Percentiles rank a stretch among this genome's conserved stretches.
These are phyloP conservation scores for Sialis lutaria DNA, from an alignment of 2,888 invertebrate species.

Conservation along the genomic window DNA sequence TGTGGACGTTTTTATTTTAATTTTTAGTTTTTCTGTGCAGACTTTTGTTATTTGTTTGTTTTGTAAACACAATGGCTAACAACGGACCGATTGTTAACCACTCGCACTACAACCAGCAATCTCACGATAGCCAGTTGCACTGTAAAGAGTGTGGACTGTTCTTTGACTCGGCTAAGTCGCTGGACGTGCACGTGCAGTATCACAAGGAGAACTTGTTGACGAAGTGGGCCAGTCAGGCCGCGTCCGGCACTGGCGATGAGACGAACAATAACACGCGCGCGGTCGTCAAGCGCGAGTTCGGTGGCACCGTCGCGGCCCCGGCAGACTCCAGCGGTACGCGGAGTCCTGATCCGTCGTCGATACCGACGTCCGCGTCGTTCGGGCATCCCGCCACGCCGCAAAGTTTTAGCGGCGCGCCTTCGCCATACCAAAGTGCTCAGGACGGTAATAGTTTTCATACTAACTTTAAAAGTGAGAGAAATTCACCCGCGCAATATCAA, in stretches of 20 bases:
- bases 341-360: conserved; percentile 38
- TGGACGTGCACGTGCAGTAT: conserved; percentile 65
- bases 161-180: conserved; percentile 57
- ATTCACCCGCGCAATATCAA: conserved; percentile 4
- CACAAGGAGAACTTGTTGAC: conserved; percentile 59
- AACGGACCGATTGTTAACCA: conserved; percentile 28
- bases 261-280: conserved; percentile 42
- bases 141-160: conserved; percentile 62
- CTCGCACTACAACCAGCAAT: conserved; percentile 29
- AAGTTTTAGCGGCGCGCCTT: conserved; percentile 47
- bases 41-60: conserved; percentile 6
- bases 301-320: conserved; percentile 42
- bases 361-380: conserved; percentile 36
- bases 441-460: conserved; percentile 29
- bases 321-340: conserved; percentile 59
- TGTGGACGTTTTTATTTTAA: conserved; percentile 24
- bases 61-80: conserved; percentile 26
- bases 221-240: conserved; percentile 47
- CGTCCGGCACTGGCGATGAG: conserved; percentile 27
- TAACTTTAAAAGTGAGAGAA: conserved; percentile 17
- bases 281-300: conserved; percentile 36
- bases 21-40: conserved; percentile 17
- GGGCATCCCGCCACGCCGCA: conserved; percentile 46
- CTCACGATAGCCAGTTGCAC: conserved; percentile 36
- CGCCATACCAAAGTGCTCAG: conserved; percentile 40